Evolutionary conservation across 2,888 invertebrate genomes (phyloP).

Genomic region (Oscheius onirici): DNA sequence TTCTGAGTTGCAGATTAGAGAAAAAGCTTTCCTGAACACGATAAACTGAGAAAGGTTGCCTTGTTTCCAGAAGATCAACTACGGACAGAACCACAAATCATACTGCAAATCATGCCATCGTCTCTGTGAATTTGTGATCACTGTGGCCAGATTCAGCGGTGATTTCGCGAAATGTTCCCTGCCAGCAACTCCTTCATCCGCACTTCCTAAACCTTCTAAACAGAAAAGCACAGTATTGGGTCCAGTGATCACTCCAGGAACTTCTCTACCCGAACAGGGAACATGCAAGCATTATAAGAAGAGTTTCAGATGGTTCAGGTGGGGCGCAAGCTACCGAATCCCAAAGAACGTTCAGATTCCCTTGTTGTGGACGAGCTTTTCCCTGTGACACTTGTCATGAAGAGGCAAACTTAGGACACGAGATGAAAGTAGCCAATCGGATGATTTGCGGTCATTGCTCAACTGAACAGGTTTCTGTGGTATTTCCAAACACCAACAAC

Average conservation of each 20-base stretch:
- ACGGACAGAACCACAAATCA: constrained; percentile 70
- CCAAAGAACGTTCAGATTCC: constrained; percentile 60
- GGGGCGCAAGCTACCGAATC: constrained; percentile 23
- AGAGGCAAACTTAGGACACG: constrained; percentile 35
- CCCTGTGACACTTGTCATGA: constrained; percentile 42
- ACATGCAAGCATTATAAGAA: constrained; percentile 75
- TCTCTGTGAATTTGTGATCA: constrained; percentile 71
- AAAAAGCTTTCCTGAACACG: too few species aligned
- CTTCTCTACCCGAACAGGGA: constrained; percentile 73
- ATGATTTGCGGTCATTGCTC: constrained; percentile 75
- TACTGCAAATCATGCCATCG: constrained; percentile 73
- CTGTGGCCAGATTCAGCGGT: constrained; percentile 58
- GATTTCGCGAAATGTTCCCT: constrained; percentile 20
- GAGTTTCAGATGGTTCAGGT: constrained; percentile 75
- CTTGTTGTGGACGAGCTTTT: constrained; percentile 41
- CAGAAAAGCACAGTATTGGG: constrained; percentile 64
- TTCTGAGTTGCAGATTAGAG: too few species aligned
- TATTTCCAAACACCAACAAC: too few species aligned
- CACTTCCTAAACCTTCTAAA: background rate
- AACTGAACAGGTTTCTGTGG: constrained; percentile 75
- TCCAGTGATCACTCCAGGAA: constrained; percentile 73
- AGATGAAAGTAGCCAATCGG: constrained; percentile 72
- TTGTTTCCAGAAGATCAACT: constrained; percentile 69
- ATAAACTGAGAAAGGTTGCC: too few species aligned
- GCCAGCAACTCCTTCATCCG: background rate